Evolutionary conservation across 2,888 invertebrate genomes (phyloP), one percentile per base, ranked within the genome.

Genomic region (Xylocampa areola): DNA sequence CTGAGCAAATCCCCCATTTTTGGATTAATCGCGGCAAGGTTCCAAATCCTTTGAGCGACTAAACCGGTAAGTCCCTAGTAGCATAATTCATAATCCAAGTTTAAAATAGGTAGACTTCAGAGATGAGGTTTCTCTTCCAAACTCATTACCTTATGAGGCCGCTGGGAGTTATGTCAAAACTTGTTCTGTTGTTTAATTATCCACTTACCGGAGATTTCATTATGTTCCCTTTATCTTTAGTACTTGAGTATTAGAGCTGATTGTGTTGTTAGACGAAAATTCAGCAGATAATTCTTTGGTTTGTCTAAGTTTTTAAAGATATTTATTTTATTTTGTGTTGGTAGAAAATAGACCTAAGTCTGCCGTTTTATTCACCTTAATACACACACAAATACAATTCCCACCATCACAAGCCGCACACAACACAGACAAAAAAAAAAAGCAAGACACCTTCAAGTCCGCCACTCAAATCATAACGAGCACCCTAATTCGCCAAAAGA

Each of bases 141-240:
- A 73, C 61, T 76, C 67, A 73, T 76, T 74, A 76, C 70, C 61
- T 73, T 45, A 74, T 57, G 70, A 69, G 74, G 51, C 73, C 77
- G 63, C 47, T 59, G 73, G 74, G 73, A 73, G 70, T 67, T 61
- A 76, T 61, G 59, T 64, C 62, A 52, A 48, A 74, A 73, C 63
- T 73, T 73, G 49, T 53, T 50, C 48, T 62, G 57, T 69, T 73
- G 76, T 61, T 65, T 73, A 65, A 73, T 69, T 63, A 74, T 61
- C 57, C 57, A 69, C 74, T 67, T 63, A 67, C 37, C 51, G 40
- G 55, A 50, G 70, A 73, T 76, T 66, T 73, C 60, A 67, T 73
- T 73, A 61, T 51, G 47, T 55, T 63, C 41, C 55, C 66, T 73
- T 62, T 73, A 53, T 63, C 60, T 69, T 64, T 49, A 55, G 52